phyloP scores from a whole-genome alignment of 2,888 invertebrate species.

The Zhengitettix transpicula region DNA sequence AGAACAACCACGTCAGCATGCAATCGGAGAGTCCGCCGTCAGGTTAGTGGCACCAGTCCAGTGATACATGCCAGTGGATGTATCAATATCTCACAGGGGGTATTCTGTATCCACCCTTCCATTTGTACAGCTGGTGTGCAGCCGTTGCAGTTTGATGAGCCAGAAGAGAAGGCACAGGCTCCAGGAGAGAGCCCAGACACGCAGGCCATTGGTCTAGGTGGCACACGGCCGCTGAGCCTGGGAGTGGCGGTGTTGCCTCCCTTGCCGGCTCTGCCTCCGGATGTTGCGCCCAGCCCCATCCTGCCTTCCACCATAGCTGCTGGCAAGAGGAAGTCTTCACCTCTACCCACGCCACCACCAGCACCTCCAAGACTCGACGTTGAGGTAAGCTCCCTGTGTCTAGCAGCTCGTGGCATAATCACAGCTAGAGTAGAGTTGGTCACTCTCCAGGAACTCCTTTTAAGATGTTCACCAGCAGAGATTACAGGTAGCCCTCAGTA shows the following conservation, averaged over 20 bases:
- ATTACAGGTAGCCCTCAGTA: no score
- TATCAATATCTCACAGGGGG: not conserved
- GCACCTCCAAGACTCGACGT: conserved; percentile 38
- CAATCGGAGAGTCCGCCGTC: conserved; percentile 27
- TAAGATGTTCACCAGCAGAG: no score
- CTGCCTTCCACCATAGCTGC: conserved; percentile 29
- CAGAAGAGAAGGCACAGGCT: conserved; percentile 44
- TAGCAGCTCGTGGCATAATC: no score
- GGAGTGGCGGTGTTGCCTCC: conserved; percentile 34
- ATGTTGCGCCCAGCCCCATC: conserved; percentile 24
- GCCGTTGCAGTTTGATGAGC: conserved; percentile 36
- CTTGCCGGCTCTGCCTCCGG: conserved; percentile 29
- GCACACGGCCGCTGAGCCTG: conserved; percentile 58
- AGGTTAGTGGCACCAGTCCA: conserved; percentile 16
- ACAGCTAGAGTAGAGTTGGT: no score
- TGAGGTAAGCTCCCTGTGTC: conserved; percentile 27
- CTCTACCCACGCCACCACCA: conserved; percentile 37
- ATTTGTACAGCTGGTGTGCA: conserved; percentile 23
- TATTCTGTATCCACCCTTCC: not conserved
- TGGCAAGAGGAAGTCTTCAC: conserved; percentile 30
- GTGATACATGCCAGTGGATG: not conserved
- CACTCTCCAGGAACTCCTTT: no score
- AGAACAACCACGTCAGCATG: conserved; percentile 27
- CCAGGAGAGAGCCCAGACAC: conserved; percentile 64
- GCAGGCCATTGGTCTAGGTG: conserved; percentile 57